These are phyloP conservation scores for Rosalia funebris DNA, from an alignment of 2,888 invertebrate genomes.

Conservation along the genomic window DNA sequence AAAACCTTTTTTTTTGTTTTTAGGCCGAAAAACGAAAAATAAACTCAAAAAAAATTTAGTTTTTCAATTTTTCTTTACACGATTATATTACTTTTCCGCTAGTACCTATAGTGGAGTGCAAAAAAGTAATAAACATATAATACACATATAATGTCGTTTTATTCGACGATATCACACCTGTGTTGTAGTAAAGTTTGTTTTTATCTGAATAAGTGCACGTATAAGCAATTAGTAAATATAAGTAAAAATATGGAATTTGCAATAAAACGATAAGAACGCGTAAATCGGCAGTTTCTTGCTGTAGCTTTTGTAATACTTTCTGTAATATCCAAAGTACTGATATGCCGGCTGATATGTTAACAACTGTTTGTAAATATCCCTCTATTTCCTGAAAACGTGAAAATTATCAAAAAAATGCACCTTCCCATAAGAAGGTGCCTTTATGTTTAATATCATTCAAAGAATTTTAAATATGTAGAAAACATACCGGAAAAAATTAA, in stretches of 20 bases:
- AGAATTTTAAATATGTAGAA: background rate
- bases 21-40: too few species aligned
- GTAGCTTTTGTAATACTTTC: background rate
- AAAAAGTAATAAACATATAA: too few species aligned
- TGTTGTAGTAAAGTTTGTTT: too few species aligned
- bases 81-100: too few species aligned
- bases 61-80: too few species aligned
- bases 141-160: too few species aligned
- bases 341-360: background rate
- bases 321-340: background rate
- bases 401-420: background rate
- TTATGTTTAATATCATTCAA: too few species aligned
- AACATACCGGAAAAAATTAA: background rate
- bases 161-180: too few species aligned
- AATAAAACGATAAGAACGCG: background rate
- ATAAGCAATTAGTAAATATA: background rate
- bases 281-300: background rate
- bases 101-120: too few species aligned
- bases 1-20: too few species aligned
- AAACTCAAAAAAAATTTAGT: too few species aligned
- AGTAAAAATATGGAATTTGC: conserved; percentile 1
- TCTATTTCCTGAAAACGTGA: background rate
- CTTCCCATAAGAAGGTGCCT: too few species aligned
- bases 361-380: background rate
- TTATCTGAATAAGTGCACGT: background rate